Conservation (phyloP, 2,797 vertebrate species). For the Urosaurus nigricauda region DNA sequence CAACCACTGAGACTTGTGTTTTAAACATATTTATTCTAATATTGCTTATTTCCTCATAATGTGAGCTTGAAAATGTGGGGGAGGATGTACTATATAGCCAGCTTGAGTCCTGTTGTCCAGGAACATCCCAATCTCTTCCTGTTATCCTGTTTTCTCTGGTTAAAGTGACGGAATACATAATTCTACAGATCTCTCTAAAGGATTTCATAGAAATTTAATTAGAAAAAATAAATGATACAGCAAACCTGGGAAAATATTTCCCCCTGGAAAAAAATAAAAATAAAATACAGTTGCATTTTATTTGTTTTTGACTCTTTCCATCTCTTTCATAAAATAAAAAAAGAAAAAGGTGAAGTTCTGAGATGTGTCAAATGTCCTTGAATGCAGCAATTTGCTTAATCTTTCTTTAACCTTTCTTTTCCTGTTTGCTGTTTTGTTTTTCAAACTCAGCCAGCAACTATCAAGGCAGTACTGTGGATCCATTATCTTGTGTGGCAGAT, state of each 20-base stretch:
- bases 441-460: constrained; percentile 62
- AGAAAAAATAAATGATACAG: constrained; percentile 45
- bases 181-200: constrained; percentile 37
- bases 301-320: constrained; percentile 66
- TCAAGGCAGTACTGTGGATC: constrained; percentile 67
- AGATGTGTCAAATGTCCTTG: constrained; percentile 62
- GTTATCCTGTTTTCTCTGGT: constrained; percentile 49
- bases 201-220: constrained; percentile 40
- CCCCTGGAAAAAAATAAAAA: constrained; percentile 62
- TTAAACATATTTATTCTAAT: constrained; percentile 49
- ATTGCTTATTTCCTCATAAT: constrained; percentile 26
- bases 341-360: constrained; percentile 46
- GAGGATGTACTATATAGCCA: constrained; percentile 38
- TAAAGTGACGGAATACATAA: constrained; percentile 45
- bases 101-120: constrained; percentile 54
- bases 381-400: constrained; percentile 73
- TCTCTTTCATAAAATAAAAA: constrained; percentile 37
- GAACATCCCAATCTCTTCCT: constrained; percentile 46
- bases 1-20: background rate
- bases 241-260: constrained; percentile 59
- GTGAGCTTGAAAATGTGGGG: constrained; percentile 38
- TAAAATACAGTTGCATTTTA: constrained; percentile 50
- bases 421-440: constrained; percentile 71
- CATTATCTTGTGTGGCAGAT: constrained; percentile 70
- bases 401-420: constrained; percentile 72